These are phyloP conservation scores for Loriculus beryllinus DNA, from an alignment of 2,797 vertebrate species.

Conservation along the genomic window DNA sequence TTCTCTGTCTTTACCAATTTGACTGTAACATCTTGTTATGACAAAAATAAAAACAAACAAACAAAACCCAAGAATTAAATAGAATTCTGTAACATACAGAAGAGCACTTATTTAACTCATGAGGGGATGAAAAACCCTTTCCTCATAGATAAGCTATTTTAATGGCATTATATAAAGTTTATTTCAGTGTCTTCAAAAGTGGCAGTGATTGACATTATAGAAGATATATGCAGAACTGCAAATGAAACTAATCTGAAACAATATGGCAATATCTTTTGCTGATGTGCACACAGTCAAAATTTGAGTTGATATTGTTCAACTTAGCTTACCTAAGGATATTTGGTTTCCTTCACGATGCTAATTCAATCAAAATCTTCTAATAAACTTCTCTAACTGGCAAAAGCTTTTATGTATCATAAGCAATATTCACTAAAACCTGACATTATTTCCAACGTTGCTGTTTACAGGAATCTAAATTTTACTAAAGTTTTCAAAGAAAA, in stretches of 20 bases:
- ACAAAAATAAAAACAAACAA: neutral
- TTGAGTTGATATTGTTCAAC: neutral
- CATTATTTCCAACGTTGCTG: neutral
- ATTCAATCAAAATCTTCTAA: neutral
- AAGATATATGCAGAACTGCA: neutral
- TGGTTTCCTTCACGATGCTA: neutral
- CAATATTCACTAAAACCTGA: neutral
- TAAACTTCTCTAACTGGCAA: neutral
- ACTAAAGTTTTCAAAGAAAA: neutral
- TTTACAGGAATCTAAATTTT: neutral
- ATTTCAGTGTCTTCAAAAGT: neutral
- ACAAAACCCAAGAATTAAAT: neutral
- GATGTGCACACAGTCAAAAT: neutral
- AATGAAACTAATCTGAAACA: neutral
- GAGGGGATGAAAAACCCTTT: neutral
- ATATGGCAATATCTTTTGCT: neutral
- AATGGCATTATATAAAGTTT: neutral
- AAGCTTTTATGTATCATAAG: neutral
- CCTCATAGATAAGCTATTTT: neutral
- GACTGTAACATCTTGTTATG: neutral
- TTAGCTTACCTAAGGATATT: neutral
- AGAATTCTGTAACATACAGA: neutral
- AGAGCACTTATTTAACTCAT: neutral
- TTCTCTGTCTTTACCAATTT: constrained; percentile 1
- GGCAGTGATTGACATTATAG: neutral